These are phyloP conservation scores for Acronicta leporina DNA, from an alignment of 2,888 invertebrate species.

Conservation along the genomic window DNA sequence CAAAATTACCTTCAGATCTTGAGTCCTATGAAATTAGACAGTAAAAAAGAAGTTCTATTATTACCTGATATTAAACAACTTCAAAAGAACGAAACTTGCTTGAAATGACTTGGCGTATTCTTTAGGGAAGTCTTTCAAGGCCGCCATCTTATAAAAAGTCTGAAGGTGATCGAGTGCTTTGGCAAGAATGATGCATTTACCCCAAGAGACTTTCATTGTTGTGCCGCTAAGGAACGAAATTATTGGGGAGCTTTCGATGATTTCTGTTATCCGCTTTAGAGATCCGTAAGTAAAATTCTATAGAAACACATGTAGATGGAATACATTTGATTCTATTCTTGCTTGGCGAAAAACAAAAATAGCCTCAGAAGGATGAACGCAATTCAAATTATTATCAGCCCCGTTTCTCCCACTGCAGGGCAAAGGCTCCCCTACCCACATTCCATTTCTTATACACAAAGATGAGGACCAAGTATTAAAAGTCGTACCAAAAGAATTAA, in stretches of 20 bases:
- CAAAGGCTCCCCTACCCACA: too few species aligned
- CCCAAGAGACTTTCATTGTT: conserved; percentile 20
- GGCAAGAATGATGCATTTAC: conserved; percentile 35
- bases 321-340: neutral
- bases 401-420: too few species aligned
- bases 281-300: neutral
- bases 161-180: conserved; percentile 37
- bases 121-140: conserved; percentile 56
- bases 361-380: too few species aligned
- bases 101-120: conserved; percentile 56
- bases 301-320: neutral
- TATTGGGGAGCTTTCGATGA: conserved; percentile 14
- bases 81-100: conserved; percentile 51
- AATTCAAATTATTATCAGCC: too few species aligned
- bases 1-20: too few species aligned
- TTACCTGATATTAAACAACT: conserved; percentile 54
- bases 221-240: conserved; percentile 13
- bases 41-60: neutral
- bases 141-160: conserved; percentile 31
- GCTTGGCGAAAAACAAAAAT: neutral
- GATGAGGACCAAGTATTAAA: neutral
- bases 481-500: neutral
- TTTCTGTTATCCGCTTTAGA: conserved; percentile 32
- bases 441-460: neutral
- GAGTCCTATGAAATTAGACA: too few species aligned